These are phyloP conservation scores for Myathropa florea DNA, from an alignment of 2,888 invertebrate species.

Conservation along the genomic window DNA sequence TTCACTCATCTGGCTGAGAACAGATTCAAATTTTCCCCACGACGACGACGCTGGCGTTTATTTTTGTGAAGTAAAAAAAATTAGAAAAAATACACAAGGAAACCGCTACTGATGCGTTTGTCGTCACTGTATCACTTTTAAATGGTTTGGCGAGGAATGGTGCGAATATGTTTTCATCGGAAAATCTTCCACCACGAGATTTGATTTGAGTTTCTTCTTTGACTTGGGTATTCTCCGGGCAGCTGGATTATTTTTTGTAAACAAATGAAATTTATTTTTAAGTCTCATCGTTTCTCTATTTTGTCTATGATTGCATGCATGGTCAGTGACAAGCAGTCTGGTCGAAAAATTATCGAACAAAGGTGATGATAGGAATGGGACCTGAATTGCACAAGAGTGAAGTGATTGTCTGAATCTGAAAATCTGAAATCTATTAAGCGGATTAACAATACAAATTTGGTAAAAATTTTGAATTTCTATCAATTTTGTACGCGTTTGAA, in stretches of 20 bases:
- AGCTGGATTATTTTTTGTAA: slow-evolving; percentile 41
- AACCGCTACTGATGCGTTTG: slow-evolving; percentile 11
- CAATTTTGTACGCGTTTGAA: no score
- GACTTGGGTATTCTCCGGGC: neutral
- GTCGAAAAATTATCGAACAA: neutral
- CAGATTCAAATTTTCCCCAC: neutral
- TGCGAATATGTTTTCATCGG: slow-evolving; percentile 6
- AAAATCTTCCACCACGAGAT: neutral
- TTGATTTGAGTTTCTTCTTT: neutral
- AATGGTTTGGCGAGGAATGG: slow-evolving; percentile 24
- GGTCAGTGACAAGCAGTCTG: slow-evolving; percentile 8
- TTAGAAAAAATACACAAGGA: neutral
- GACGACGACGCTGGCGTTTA: neutral
- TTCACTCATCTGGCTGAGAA: neutral
- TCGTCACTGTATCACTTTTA: slow-evolving; percentile 41
- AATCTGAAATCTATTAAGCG: no score
- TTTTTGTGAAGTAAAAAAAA: neutral
- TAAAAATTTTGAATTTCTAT: no score
- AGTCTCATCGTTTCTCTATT: neutral
- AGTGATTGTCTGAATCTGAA: no score
- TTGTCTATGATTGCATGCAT: neutral
- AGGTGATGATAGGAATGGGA: no score
- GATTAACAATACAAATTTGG: no score
- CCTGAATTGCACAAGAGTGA: no score
- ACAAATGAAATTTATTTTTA: slow-evolving; percentile 59